Percentiles rank a stretch among this genome's conserved stretches.
Evolutionary conservation across 2,113 vertebrate species (phyloP).

Genomic region (Carollia perspicillata): DNA sequence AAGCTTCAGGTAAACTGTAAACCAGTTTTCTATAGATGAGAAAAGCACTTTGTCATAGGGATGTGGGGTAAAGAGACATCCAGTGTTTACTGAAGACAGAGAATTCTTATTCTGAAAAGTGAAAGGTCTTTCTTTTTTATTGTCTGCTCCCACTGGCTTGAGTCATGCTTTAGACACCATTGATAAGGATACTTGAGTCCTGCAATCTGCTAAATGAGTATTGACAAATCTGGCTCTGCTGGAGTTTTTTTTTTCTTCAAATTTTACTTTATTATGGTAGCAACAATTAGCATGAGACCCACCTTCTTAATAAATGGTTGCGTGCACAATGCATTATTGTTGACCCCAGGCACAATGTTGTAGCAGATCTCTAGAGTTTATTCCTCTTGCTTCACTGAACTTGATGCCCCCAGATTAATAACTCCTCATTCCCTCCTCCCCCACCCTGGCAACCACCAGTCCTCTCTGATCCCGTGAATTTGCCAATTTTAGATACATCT

Average conservation of each 20-base stretch:
- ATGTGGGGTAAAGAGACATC: not conserved
- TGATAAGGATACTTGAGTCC: not conserved
- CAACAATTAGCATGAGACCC: not conserved
- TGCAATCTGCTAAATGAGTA: not conserved
- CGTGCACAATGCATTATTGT: not conserved
- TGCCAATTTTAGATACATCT: not conserved
- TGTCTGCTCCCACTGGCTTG: not conserved
- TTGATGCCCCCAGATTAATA: not conserved
- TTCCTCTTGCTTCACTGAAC: not conserved
- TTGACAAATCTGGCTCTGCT: not conserved
- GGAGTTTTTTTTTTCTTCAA: not conserved
- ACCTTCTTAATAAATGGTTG: not conserved
- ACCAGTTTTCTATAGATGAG: not conserved
- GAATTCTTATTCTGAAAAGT: not conserved
- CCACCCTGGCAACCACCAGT: not conserved
- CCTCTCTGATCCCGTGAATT: not conserved
- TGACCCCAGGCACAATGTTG: not conserved
- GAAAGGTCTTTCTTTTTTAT: not conserved
- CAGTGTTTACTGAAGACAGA: not conserved
- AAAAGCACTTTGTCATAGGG: not conserved
- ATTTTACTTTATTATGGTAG: not conserved
- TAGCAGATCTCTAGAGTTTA: not conserved
- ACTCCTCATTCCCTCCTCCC: not conserved
- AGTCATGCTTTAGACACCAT: not conserved
- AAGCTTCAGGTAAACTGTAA: conserved; percentile 5